Evolutionary conservation across 2,888 invertebrate genomes (phyloP).

Genomic region (Ennomos quercinarius): DNA sequence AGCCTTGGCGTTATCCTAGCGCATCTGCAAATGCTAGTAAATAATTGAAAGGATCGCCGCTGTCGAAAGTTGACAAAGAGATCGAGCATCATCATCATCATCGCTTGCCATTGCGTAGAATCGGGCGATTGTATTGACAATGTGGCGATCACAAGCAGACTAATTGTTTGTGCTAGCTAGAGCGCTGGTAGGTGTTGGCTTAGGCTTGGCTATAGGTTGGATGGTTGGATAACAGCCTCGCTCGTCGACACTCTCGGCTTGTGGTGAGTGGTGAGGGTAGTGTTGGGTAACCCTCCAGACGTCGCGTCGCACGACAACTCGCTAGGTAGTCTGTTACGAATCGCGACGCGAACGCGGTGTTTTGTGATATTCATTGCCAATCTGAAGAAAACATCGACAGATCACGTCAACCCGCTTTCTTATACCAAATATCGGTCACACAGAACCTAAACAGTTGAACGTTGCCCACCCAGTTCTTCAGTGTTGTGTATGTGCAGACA

Average conservation of each 20-base stretch:
- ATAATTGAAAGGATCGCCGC: too few species aligned
- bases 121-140: too few species aligned
- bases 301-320: conserved; percentile 21
- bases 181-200: too few species aligned
- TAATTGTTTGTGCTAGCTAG: too few species aligned
- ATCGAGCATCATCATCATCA: too few species aligned
- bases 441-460: conserved; percentile 7
- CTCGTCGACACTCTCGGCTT: conserved; percentile 21
- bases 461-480: conserved; percentile 1
- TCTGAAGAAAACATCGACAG: conserved; percentile 24
- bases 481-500: conserved; percentile 29
- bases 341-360: conserved; percentile 37
- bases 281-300: conserved; percentile 45
- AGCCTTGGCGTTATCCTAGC: too few species aligned
- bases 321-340: conserved; percentile 42
- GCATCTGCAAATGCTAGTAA: too few species aligned
- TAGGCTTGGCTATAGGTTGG: conserved; percentile 27
- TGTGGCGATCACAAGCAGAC: too few species aligned
- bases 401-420: background rate
- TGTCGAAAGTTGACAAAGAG: too few species aligned
- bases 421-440: conserved; percentile 6
- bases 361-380: background rate
- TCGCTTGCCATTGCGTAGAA: too few species aligned
- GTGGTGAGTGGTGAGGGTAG: conserved; percentile 41
- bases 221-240: conserved; percentile 36